phyloP scores from a whole-genome alignment of 2,113 vertebrate genomes.

The Etia nguti region DNA sequence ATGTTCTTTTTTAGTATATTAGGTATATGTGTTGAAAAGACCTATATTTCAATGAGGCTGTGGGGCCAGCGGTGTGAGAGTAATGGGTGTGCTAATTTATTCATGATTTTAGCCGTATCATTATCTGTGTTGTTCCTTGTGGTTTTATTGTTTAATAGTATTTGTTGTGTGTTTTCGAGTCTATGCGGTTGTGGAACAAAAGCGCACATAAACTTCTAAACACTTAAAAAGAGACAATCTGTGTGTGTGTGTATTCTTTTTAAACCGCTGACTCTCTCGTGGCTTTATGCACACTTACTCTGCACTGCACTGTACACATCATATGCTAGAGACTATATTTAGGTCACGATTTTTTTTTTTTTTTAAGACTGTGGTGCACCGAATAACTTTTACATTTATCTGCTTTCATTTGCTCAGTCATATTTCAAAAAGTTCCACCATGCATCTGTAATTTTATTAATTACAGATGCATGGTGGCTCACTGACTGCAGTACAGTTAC shows the following conservation, averaged over 20 bases:
- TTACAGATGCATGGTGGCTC: background rate
- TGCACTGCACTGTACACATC: background rate
- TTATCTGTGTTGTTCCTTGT: constrained; percentile 40
- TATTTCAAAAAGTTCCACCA: background rate
- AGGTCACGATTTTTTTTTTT: background rate
- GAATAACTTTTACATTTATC: background rate
- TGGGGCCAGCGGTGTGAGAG: constrained; percentile 41
- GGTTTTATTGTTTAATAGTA: constrained; percentile 28
- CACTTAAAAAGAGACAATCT: background rate
- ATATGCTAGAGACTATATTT: background rate
- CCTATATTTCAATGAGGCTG: constrained; percentile 75
- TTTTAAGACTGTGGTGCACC: background rate
- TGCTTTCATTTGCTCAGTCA: background rate
- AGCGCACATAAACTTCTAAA: background rate
- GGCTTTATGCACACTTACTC: background rate
- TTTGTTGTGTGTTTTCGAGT: background rate
- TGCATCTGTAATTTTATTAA: background rate
- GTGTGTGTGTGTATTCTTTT: background rate
- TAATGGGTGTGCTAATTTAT: constrained; percentile 71
- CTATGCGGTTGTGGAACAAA: background rate
- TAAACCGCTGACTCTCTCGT: background rate
- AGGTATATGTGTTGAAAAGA: constrained; percentile 81
- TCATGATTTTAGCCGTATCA: constrained; percentile 64
- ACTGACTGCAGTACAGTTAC: background rate
- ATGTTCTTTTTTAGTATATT: constrained; percentile 83